Conservation (phyloP, 2,888 invertebrate genomes). For the Ophonus ardosiacus region DNA sequence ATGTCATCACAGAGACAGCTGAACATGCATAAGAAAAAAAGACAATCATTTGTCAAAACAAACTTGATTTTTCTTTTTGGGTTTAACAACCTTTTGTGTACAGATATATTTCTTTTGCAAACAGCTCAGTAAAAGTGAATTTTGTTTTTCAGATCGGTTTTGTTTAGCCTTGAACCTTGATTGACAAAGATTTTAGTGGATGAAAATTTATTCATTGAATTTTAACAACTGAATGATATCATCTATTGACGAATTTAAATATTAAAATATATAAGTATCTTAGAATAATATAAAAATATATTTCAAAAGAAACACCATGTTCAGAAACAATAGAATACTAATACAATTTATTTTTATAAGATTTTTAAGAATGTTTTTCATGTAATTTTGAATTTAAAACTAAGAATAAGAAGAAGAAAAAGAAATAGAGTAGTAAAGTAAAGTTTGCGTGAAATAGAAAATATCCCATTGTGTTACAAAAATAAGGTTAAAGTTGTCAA, state of each 20-base stretch:
- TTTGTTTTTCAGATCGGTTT: neutral
- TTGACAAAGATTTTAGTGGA: neutral
- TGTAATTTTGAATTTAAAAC: no score
- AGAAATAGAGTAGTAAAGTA: no score
- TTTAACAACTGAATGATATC: neutral
- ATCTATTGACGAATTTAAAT: neutral
- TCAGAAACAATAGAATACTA: no score
- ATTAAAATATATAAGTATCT: neutral
- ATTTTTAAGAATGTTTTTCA: no score
- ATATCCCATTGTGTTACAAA: no score
- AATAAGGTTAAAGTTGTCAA: no score
- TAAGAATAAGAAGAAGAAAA: no score
- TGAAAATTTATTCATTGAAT: neutral
- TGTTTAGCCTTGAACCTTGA: neutral
- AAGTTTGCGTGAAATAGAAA: no score
- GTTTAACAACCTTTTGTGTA: slow-evolving; percentile 25
- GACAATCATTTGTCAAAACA: slow-evolving; percentile 42
- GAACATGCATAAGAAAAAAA: slow-evolving; percentile 19
- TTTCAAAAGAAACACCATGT: neutral
- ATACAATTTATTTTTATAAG: no score
- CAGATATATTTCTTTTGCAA: neutral
- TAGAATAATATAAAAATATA: neutral
- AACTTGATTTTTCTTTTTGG: slow-evolving; percentile 3
- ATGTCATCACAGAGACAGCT: slow-evolving; percentile 1
- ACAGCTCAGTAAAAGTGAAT: neutral